Conservation (phyloP, 2,797 vertebrate genomes). For the Columba guinea region DNA sequence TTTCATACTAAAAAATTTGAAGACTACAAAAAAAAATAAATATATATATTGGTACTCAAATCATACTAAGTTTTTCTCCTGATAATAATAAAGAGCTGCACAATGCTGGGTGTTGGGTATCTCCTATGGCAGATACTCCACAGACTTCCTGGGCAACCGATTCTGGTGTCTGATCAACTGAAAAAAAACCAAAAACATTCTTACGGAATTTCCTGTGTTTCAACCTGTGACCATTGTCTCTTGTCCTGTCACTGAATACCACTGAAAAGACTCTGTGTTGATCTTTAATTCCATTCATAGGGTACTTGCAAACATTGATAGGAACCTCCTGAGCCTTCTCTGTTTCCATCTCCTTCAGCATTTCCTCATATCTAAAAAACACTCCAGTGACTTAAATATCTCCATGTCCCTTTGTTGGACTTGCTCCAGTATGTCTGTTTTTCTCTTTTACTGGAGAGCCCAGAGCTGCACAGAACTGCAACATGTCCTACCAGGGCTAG, state of each 20-base stretch:
- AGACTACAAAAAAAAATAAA: background rate
- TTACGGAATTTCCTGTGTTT: background rate
- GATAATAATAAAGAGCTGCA: background rate
- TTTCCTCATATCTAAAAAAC: background rate
- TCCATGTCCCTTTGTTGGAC: background rate
- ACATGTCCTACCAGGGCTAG: background rate
- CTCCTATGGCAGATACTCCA: background rate
- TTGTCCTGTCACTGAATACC: background rate
- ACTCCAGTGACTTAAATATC: background rate
- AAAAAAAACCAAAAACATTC: background rate
- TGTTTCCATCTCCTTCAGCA: background rate
- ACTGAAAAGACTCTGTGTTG: background rate
- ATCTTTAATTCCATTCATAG: background rate
- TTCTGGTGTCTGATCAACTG: background rate
- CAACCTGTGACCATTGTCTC: background rate
- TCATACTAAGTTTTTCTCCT: background rate
- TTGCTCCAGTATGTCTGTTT: background rate
- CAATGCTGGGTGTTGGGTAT: background rate
- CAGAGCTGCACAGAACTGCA: background rate
- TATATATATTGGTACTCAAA: background rate
- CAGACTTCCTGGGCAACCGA: background rate
- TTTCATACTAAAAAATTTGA: background rate
- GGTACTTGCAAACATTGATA: background rate
- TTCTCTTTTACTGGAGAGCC: background rate
- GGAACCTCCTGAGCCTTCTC: background rate